Evolutionary conservation across 2,888 invertebrate species (phyloP), one percentile per base, ranked within the genome.

Genomic region (Parelbella ahira): DNA sequence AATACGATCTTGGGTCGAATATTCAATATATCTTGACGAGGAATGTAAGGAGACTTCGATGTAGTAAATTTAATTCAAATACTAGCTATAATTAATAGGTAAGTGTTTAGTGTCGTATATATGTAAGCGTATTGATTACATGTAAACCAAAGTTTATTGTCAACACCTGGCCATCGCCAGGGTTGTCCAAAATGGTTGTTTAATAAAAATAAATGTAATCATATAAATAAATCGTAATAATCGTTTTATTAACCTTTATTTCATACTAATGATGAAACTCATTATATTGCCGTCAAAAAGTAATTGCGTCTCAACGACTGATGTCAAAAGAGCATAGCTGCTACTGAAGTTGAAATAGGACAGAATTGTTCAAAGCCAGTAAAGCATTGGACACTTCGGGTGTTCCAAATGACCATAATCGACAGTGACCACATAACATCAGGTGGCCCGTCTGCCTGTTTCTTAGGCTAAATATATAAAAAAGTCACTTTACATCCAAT

Each of bases 41-140:
- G 53, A 60, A 58, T 77, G 68, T 73, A 65, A 71, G 68, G 78
- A 76, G 71, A 77, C 69, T 64, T 68, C 70, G 68, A 61, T 65
- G 60, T 76, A 77, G 73, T 60, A 58, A 58, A 65, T 60, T 58
- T 59, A 55, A 56, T 47, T 63, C 56, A 58, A 61, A 70, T 68
- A 68, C 64, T n/a, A n/a, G n/a, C n/a, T n/a, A 41, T 50, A 47
- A 63, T 32, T 38, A 29, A 33, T 41, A 41, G 62, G 56, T 70
- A 61, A 64, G 60, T 79, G 80, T 82, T 67, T 57, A 62, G 58
- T 55, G 57, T 60, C 47, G 45, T 48, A 46, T 49, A 44, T 45
- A 42, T 53, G 47, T 54, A 55, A 49, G 53, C 45, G 42, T 46
- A 46, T 50, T 47, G 42, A 52, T 50, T 49, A 48, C 43, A 47